phyloP scores from a whole-genome alignment of 2,888 invertebrate species.

The Muscina levida region DNA sequence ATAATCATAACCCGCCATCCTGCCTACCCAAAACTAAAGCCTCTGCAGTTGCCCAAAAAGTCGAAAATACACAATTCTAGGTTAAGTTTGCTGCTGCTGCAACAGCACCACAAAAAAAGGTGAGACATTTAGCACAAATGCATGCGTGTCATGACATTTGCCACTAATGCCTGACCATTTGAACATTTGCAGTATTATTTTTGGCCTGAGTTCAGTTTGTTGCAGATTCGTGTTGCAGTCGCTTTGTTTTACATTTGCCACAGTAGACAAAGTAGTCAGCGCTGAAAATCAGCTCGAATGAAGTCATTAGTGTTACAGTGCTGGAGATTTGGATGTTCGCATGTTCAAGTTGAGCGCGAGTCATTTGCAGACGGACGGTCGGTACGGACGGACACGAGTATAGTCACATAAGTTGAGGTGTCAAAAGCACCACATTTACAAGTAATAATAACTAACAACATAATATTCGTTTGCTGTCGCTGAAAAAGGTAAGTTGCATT shows the following conservation, averaged over 20 bases:
- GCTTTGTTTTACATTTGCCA: slow-evolving; percentile 28
- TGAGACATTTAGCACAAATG: slow-evolving; percentile 66
- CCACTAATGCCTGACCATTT: slow-evolving; percentile 59
- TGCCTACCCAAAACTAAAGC: slow-evolving; percentile 4
- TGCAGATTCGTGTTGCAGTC: slow-evolving; percentile 2
- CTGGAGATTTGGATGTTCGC: slow-evolving; percentile 40
- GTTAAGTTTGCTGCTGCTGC: slow-evolving; percentile 47
- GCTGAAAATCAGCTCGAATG: slow-evolving; percentile 30
- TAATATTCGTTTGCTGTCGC: slow-evolving; percentile 44
- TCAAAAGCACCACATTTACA: slow-evolving; percentile 64
- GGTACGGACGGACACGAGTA: slow-evolving; percentile 51
- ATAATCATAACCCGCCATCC: neutral
- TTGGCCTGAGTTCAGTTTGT: slow-evolving; percentile 54
- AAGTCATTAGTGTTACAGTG: slow-evolving; percentile 39
- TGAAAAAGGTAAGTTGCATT: slow-evolving; percentile 7
- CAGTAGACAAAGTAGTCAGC: slow-evolving; percentile 26
- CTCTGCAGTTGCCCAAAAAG: slow-evolving; percentile 37
- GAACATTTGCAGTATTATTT: slow-evolving; percentile 41
- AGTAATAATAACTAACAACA: slow-evolving; percentile 63
- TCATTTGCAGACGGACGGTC: slow-evolving; percentile 43
- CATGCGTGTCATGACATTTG: slow-evolving; percentile 67
- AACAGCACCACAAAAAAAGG: slow-evolving; percentile 50
- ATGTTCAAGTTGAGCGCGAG: slow-evolving; percentile 21
- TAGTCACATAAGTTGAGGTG: slow-evolving; percentile 60
- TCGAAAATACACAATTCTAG: no score